Evolutionary conservation across 2,797 vertebrate species (phyloP).

Genomic region (Gobionotothen gibberifrons): DNA sequence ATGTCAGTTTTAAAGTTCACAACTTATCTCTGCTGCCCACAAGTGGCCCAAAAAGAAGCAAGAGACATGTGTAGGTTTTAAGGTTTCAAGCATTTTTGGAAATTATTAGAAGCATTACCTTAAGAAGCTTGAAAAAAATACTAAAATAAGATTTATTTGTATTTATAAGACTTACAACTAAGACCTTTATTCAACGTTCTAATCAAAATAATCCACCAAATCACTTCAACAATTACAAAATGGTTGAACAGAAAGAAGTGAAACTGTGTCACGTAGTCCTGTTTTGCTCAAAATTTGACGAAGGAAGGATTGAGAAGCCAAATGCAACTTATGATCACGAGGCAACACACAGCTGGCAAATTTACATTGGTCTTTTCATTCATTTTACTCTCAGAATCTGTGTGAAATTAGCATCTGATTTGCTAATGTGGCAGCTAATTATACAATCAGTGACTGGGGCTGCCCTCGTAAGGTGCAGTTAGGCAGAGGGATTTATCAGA

Average conservation of each 20-base stretch:
- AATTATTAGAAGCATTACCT: too few species aligned
- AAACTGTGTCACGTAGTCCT: background rate
- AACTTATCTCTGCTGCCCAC: too few species aligned
- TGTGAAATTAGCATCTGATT: slow-evolving; percentile 57
- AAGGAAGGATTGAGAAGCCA: background rate
- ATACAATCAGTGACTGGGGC: slow-evolving; percentile 40
- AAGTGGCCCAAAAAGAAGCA: too few species aligned
- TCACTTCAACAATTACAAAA: background rate
- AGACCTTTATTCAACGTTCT: too few species aligned
- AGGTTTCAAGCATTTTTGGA: too few species aligned
- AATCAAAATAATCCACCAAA: too few species aligned
- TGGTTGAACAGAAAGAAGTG: background rate
- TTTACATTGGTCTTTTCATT: slow-evolving; percentile 52
- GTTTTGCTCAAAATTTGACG: background rate
- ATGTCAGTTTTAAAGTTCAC: too few species aligned
- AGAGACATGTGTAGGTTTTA: too few species aligned
- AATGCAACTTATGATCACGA: background rate
- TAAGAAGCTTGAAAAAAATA: too few species aligned
- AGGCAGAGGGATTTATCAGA: slow-evolving; percentile 16
- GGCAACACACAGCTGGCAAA: slow-evolving; percentile 36
- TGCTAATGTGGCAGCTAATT: slow-evolving; percentile 48
- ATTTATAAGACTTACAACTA: too few species aligned
- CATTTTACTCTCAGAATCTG: slow-evolving; percentile 39
- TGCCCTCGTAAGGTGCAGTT: slow-evolving; percentile 23
- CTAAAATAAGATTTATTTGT: too few species aligned